These are phyloP conservation scores for Lypha dubia DNA, from an alignment of 2,888 invertebrate genomes.

Conservation along the genomic window DNA sequence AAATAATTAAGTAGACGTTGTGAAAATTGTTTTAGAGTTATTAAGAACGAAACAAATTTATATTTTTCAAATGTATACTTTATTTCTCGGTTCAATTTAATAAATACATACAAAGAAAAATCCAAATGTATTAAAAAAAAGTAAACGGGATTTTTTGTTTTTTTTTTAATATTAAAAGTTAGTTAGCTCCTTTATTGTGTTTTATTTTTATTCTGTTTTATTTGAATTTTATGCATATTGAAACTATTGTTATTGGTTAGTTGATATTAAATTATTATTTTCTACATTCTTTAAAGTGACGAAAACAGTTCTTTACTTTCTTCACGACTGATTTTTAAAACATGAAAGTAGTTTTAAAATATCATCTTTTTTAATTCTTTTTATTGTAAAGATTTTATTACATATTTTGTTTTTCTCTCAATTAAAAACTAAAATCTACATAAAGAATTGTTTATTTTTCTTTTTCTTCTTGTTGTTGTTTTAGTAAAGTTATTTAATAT, in stretches of 20 bases:
- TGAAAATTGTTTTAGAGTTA: too few relatives aligned
- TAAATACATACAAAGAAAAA: constrained; percentile 41
- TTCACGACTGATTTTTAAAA: constrained; percentile 46
- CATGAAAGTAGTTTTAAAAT: constrained; percentile 53
- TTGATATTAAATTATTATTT: constrained; percentile 65
- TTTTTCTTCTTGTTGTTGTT: not conserved
- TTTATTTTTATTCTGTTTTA: constrained; percentile 37
- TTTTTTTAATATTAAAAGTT: constrained; percentile 59
- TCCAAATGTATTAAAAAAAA: constrained; percentile 31
- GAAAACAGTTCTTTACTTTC: constrained; percentile 36
- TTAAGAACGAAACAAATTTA: constrained; percentile 25
- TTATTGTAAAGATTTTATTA: constrained; percentile 35
- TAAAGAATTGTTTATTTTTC: constrained; percentile 45
- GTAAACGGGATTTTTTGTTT: constrained; percentile 15
- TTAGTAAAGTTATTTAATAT: constrained; percentile 55
- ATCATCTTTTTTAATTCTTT: not conserved
- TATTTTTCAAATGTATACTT: constrained; percentile 40
- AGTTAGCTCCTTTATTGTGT: constrained; percentile 57
- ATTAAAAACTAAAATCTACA: constrained; percentile 67
- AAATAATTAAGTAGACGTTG: not conserved
- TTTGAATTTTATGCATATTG: constrained; percentile 54
- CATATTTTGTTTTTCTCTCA: constrained; percentile 47
- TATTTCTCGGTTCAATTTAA: constrained; percentile 33
- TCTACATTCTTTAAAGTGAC: constrained; percentile 52
- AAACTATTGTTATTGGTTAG: constrained; percentile 62